Base-by-base conservation (phyloP, 2,113 vertebrate species). In the Sapayoa aenigma region DNA sequence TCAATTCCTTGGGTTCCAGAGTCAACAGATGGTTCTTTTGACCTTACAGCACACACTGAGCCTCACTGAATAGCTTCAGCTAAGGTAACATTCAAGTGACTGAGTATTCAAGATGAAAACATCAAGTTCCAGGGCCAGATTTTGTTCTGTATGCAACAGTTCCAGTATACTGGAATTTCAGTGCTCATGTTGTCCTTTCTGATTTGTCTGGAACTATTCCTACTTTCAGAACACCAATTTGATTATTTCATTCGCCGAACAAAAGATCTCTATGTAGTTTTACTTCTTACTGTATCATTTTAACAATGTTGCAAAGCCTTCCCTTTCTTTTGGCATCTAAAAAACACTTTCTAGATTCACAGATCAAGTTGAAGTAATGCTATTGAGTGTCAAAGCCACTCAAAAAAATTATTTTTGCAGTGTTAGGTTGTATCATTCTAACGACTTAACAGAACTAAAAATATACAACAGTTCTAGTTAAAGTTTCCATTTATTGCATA, bases 291-390 rank as follows among this genome's bases (percentile, higher is more conserved):
- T 1, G 1, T 47, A 56, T 33, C 6, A 46, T 50, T 84, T 84
- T 52, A 86, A 81, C 12, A 49, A 50, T 3, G 5, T 21, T 16
- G 24, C 42, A 89, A 72, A 63, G 37, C 17, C 21, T 80, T 87
- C 59, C 71, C 74, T 90, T 90, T 56, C 62, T 75, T 94, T 35
- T 59, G 22, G 31, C 59, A 84, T 76, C 67, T 35, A 65, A 85
- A 59, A 59, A 75, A 72, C 58, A 24, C 19, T 37, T 50, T 39
- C 24, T n/a, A 44, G 35, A 58, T 44, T 88, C 68, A 96, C 50
- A 92, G 69, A 78, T 25, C n/a, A 92, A 68, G 66, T 1, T 69
- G 68, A 88, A 94, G 58, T 73, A 96, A 94, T 96, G 76, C 90
- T 96, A 42, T 14, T 60, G 19, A 89, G 72, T 65, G 56, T 73